Conservation (phyloP, 2,113 vertebrate genomes). For the Grus americana region DNA sequence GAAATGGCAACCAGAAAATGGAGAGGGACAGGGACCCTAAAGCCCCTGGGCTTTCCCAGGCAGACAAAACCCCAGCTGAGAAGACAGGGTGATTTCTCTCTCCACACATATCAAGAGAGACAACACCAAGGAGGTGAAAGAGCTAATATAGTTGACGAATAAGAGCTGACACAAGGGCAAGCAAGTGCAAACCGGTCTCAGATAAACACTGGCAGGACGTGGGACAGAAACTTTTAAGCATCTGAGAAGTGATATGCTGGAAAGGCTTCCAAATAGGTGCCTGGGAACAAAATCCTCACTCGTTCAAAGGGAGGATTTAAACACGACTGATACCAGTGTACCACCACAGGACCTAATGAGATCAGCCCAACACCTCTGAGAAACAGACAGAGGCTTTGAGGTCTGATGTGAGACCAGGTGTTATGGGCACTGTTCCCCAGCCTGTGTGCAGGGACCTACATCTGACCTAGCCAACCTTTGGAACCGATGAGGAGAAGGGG, state of each 20-base stretch:
- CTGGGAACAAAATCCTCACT: neutral
- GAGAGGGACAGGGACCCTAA: neutral
- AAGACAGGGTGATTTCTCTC: neutral
- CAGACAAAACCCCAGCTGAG: neutral
- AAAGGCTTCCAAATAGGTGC: neutral
- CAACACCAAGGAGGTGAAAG: neutral
- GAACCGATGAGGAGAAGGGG: neutral
- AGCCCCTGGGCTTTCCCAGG: neutral
- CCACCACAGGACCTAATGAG: neutral
- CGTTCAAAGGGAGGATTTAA: neutral
- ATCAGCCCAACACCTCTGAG: neutral
- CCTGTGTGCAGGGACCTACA: neutral
- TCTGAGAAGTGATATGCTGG: neutral
- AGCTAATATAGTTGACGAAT: neutral
- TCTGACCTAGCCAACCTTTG: neutral
- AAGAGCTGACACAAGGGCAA: neutral
- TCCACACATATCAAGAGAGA: neutral
- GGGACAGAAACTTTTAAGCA: neutral
- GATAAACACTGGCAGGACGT: neutral
- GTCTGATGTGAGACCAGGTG: neutral
- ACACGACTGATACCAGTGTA: accelerated
- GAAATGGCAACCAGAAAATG: neutral
- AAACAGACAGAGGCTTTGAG: neutral
- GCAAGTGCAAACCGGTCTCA: neutral
- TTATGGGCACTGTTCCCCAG: neutral